Base-by-base conservation (phyloP, 1,140 invertebrate genomes). In the Nymphalis io region DNA sequence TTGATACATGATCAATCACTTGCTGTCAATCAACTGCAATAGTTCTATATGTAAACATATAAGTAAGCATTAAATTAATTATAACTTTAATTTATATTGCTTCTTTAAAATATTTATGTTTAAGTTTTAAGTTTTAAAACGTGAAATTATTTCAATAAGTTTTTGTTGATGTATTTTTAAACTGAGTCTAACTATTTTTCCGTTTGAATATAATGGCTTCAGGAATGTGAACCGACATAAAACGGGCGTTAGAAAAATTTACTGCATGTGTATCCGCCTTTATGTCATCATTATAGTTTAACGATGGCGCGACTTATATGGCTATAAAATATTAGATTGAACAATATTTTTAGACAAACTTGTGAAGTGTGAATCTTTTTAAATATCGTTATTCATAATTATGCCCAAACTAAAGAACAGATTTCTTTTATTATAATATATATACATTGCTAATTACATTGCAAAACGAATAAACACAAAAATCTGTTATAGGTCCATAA, bases 271-370 rank as follows among this genome's bases (percentile, higher is more conserved):
- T 46, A 46, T 48, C 60, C 42, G 20, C 21, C 42, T 61, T 61
- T 61, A 61, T 61, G 42, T 61, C 60, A 61, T 61, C 60, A 48
- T 61, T 61, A 61, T 33, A 61, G 42, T 61, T 61, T 61, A 61
- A 55, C 51, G 51, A 55, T 16, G 51, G 51, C 23, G 13, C 16
- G 51, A 55, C 21, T 55, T 51, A 51, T 51, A 51, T 13, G 48
- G 48, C 48, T 51, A 51, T 51, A 51, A 51, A 51, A 21, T 21
- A 18, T 20, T 33, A 55, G 51, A 27, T 27, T 27, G 20, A 27
- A 27, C 51, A n/a, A 23, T 55, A 55, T 55, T 33, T 20, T 55
- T 33, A 55, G 21, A 27, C 16, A 10, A 27, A 27, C 27, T 55
- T 44, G 40, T 44, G 27, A 3, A 33, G 5, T 33, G 27, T 8